Conservation (phyloP, 2,113 vertebrate species). For the Menura novaehollandiae region DNA sequence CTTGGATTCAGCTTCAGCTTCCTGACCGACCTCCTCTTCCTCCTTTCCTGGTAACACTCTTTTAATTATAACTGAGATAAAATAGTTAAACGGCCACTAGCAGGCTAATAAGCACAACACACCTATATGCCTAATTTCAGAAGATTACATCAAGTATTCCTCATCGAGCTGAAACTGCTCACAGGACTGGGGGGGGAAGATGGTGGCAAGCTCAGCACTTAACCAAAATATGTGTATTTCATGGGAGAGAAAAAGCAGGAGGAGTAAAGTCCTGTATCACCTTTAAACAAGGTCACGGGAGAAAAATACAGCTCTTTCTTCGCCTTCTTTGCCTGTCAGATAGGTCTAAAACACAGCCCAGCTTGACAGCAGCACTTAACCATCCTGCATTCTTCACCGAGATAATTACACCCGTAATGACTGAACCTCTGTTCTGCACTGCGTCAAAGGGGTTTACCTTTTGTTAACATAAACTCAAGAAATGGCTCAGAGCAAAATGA, state of each 20-base stretch:
- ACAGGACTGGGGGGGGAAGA: neutral
- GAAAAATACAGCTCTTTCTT: neutral
- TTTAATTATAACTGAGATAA: conserved; percentile 1
- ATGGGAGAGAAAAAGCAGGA: neutral
- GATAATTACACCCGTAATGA: neutral
- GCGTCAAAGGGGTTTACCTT: neutral
- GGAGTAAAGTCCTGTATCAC: neutral
- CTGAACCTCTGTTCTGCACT: neutral
- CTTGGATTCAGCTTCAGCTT: neutral
- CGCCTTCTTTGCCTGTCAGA: neutral
- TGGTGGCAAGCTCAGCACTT: neutral
- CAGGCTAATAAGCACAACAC: neutral
- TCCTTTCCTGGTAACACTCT: neutral
- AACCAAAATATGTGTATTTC: neutral
- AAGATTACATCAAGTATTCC: conserved; percentile 31
- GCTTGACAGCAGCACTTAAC: neutral
- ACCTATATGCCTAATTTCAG: neutral
- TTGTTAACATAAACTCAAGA: neutral
- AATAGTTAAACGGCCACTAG: conserved; percentile 8
- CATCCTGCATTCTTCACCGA: neutral
- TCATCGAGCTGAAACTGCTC: neutral
- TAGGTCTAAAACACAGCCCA: neutral
- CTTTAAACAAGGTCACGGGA: neutral
- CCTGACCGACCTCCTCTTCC: neutral
- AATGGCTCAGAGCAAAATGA: neutral